Percentiles rank a stretch among this genome's conserved stretches.
phyloP scores from a whole-genome alignment of 2,888 invertebrate species.

The Rhaphigaster nebulosa region DNA sequence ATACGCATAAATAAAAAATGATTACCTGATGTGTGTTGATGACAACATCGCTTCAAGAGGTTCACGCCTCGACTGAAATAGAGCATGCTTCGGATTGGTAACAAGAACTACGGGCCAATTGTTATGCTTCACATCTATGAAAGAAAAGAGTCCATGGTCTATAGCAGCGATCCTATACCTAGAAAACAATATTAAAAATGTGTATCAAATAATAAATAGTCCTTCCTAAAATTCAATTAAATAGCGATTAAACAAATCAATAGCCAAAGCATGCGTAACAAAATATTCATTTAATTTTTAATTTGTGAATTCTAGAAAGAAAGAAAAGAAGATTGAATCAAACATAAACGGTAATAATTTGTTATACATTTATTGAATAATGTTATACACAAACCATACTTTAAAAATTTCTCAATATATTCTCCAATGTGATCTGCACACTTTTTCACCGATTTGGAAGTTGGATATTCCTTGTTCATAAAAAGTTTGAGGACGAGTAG shows the following conservation, averaged over 20 bases:
- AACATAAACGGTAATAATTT: no score
- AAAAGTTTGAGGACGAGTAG: no score
- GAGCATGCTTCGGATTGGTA: constrained; percentile 91
- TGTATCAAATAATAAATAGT: neutral
- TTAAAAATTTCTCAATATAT: no score
- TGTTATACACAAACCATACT: no score
- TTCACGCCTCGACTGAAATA: constrained; percentile 79
- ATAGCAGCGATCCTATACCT: constrained; percentile 85
- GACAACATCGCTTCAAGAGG: constrained; percentile 76
- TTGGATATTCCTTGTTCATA: no score
- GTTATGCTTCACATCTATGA: constrained; percentile 81
- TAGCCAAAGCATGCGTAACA: neutral
- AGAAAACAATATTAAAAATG: neutral
- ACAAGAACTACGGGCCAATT: constrained; percentile 87
- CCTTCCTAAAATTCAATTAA: neutral
- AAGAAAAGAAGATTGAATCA: no score
- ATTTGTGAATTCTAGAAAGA: neutral
- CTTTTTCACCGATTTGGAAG: no score
- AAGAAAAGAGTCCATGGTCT: constrained; percentile 90
- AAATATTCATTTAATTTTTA: neutral
- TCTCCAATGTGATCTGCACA: no score
- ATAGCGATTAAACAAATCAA: neutral
- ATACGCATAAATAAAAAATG: no score
- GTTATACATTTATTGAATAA: no score
- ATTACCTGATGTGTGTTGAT: constrained; percentile 83